Evolutionary conservation across 2,888 invertebrate genomes (phyloP).

Genomic region (Papilio demoleus): DNA sequence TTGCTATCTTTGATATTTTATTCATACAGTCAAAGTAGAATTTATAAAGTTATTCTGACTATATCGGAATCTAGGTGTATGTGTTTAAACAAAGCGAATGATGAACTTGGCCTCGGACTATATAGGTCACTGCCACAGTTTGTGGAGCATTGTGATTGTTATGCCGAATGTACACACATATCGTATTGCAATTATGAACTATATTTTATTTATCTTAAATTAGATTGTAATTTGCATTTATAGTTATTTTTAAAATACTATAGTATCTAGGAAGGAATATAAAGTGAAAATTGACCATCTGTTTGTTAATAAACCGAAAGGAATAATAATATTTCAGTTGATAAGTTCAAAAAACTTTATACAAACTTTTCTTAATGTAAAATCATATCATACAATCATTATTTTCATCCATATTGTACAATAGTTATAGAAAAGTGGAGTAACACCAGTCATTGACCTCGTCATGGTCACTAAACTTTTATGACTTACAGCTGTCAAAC

Average conservation of each 20-base stretch:
- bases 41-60: neutral
- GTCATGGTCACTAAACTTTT: neutral
- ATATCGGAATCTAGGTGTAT: neutral
- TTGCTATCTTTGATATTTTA: neutral
- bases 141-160: conserved; percentile 25
- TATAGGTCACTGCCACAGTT: conserved; percentile 34
- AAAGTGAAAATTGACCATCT: too few relatives aligned
- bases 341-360: too few relatives aligned
- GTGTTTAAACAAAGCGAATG: neutral
- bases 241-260: neutral
- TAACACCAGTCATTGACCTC: neutral
- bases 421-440: neutral
- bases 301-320: too few relatives aligned
- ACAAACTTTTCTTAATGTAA: too few relatives aligned
- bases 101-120: conserved; percentile 35
- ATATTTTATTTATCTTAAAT: neutral
- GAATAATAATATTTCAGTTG: too few relatives aligned
- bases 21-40: neutral
- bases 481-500: neutral
- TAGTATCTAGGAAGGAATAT: too few relatives aligned
- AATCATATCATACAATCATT: neutral
- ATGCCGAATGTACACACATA: conserved; percentile 14
- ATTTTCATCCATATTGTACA: neutral
- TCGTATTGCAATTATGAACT: neutral
- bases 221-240: neutral